These are phyloP conservation scores for Burhinus oedicnemus DNA, from an alignment of 2,113 vertebrate genomes.

Conservation along the genomic window DNA sequence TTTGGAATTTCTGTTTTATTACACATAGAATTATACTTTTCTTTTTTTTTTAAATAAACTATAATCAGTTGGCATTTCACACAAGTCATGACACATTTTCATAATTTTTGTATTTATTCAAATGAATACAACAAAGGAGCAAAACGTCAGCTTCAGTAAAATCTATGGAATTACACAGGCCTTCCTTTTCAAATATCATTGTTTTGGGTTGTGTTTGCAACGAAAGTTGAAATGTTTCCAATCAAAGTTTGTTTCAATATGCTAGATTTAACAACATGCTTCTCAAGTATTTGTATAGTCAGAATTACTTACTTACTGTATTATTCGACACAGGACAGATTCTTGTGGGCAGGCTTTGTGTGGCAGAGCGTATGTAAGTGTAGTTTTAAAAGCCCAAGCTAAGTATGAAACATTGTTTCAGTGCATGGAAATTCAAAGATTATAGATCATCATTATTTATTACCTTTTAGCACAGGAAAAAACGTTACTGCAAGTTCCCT, in stretches of 20 bases:
- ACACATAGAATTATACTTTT: background rate
- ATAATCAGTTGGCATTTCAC: constrained; percentile 2
- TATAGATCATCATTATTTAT: background rate
- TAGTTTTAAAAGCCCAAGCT: background rate
- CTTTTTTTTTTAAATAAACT: background rate
- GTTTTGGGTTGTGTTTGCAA: background rate
- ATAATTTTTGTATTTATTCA: background rate
- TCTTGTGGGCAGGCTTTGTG: background rate
- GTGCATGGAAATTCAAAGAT: background rate
- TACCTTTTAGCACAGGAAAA: background rate
- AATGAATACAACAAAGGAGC: background rate
- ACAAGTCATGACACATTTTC: background rate
- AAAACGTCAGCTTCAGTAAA: background rate
- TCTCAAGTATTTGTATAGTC: background rate
- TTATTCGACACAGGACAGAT: background rate
- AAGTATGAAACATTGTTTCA: background rate
- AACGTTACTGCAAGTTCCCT: background rate
- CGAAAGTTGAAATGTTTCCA: background rate
- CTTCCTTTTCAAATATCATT: background rate
- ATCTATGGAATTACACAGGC: background rate
- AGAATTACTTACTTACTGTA: background rate
- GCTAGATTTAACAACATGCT: background rate
- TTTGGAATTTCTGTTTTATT: constrained; percentile 39
- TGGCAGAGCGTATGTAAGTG: background rate
- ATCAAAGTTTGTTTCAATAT: background rate